phyloP scores from a whole-genome alignment of 2,888 invertebrate species.

The Luffia ferchaultella region DNA sequence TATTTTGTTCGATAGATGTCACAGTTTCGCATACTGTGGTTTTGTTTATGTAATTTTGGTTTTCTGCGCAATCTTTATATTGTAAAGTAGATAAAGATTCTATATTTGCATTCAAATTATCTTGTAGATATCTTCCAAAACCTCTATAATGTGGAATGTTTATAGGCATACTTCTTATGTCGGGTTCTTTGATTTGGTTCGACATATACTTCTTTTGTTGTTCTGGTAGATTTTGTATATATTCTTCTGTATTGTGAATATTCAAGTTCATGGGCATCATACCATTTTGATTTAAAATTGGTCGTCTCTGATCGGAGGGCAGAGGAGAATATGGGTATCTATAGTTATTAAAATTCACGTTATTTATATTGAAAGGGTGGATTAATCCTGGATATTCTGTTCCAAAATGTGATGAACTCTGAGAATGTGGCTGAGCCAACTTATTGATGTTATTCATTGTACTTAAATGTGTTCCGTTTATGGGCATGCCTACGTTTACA shows the following conservation, averaged over 20 bases:
- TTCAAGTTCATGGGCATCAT: neutral
- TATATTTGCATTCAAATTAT: neutral
- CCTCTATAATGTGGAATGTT: neutral
- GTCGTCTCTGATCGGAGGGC: neutral
- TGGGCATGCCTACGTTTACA: neutral
- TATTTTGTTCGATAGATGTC: neutral
- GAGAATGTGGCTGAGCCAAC: neutral
- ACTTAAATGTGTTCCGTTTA: neutral
- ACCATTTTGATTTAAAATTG: neutral
- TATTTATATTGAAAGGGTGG: neutral
- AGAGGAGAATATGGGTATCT: neutral
- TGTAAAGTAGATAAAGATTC: neutral
- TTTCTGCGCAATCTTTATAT: neutral
- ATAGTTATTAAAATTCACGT: neutral
- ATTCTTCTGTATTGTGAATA: neutral
- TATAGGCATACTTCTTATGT: neutral
- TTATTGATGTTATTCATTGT: neutral
- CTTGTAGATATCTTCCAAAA: neutral
- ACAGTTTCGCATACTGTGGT: neutral
- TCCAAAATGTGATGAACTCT: neutral
- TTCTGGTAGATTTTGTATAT: neutral
- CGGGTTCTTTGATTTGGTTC: neutral
- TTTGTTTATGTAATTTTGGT: neutral
- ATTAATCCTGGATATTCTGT: neutral
- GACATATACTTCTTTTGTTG: neutral